Percentiles rank a stretch among this genome's conserved stretches.
These are phyloP conservation scores for Poicephalus gulielmi DNA, from an alignment of 2,113 vertebrate species.

Conservation along the genomic window DNA sequence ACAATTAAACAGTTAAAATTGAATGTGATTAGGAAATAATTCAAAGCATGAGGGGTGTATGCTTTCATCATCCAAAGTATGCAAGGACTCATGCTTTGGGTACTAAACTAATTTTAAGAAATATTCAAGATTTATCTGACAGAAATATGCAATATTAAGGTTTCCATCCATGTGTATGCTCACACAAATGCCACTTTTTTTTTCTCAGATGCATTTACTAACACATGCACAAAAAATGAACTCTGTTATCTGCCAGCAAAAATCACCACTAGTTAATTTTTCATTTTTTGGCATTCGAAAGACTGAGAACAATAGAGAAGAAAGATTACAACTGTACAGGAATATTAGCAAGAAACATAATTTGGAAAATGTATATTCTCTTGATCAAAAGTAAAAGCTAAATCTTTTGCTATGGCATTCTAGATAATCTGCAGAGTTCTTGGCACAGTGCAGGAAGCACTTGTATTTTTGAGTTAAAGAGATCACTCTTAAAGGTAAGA, in stretches of 20 bases:
- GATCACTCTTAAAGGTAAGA: background rate
- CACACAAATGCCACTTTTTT: background rate
- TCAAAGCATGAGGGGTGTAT: background rate
- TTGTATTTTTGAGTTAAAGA: background rate
- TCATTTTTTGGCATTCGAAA: background rate
- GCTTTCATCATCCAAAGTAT: background rate
- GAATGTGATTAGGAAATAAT: background rate
- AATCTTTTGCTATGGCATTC: background rate
- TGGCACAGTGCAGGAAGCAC: background rate
- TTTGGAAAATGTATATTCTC: background rate
- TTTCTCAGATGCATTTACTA: background rate
- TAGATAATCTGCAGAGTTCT: background rate
- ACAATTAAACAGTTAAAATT: background rate
- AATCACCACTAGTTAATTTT: background rate
- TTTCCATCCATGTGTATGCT: background rate
- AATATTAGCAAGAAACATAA: background rate
- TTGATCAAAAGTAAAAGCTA: background rate
- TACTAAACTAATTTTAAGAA: background rate
- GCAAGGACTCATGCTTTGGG: background rate
- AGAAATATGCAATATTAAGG: background rate
- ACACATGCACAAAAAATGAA: background rate
- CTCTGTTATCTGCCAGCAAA: background rate
- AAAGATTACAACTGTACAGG: background rate
- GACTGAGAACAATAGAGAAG: background rate
- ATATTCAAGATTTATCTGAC: background rate